Percentiles rank a stretch among this genome's conserved stretches.
Evolutionary conservation across 2,113 vertebrate species (phyloP).

Genomic region (Odocoileus virginianus): DNA sequence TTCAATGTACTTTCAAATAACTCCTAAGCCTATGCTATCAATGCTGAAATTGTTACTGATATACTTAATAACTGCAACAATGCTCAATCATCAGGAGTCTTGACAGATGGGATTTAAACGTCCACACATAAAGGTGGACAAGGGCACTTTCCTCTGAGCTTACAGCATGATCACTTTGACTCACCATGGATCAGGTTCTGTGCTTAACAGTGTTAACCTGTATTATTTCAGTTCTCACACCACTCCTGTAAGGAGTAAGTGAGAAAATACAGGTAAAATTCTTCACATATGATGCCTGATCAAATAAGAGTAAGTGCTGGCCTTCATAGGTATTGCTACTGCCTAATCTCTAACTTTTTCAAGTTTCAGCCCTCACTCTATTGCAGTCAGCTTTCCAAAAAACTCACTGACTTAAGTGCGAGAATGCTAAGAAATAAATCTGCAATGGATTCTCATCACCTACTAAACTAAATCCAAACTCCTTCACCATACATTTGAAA

Average conservation of each 20-base stretch:
- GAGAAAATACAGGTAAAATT: neutral
- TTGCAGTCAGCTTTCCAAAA: neutral
- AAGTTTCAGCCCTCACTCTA: neutral
- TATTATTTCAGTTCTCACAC: neutral
- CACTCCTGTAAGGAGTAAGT: neutral
- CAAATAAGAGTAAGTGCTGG: neutral
- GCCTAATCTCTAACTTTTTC: neutral
- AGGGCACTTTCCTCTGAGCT: neutral
- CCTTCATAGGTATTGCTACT: neutral
- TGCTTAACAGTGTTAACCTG: neutral
- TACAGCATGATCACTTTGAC: neutral
- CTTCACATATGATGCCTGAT: neutral
- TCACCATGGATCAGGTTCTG: neutral
- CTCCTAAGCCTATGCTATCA: neutral
- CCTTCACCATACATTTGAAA: neutral
- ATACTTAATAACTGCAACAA: slow-evolving; percentile 5
- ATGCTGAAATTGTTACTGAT: neutral
- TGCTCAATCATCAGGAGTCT: neutral
- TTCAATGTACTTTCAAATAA: neutral
- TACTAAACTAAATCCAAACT: neutral
- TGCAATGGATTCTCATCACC: neutral
- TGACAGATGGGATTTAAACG: neutral
- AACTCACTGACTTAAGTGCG: neutral
- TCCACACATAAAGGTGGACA: neutral
- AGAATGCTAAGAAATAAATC: neutral